Conservation (phyloP, 2,888 invertebrate species). For the Nomada goodeniana region DNA sequence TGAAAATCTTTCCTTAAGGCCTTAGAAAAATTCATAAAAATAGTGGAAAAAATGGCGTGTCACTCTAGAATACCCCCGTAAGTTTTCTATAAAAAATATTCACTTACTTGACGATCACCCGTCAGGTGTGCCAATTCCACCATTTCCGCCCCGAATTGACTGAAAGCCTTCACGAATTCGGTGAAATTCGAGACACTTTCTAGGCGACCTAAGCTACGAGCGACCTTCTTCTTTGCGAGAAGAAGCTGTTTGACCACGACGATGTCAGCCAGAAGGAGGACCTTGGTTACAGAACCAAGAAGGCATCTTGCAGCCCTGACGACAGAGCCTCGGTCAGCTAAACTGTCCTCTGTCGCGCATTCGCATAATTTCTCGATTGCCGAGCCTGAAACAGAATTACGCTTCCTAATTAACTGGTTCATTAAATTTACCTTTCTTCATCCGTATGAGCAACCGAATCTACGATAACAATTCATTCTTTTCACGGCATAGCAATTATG, state of each 20-base stretch:
- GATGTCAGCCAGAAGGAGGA: conserved; percentile 97
- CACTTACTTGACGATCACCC: conserved; percentile 88
- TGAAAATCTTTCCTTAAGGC: too few relatives aligned
- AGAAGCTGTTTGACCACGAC: conserved; percentile 98
- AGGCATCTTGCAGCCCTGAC: conserved; percentile 97
- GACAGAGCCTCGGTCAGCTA: conserved; percentile 89
- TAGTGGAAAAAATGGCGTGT: too few relatives aligned
- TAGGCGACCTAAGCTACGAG: conserved; percentile 92
- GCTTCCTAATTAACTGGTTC: too few relatives aligned
- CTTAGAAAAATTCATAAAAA: too few relatives aligned
- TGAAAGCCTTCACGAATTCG: conserved; percentile 99
- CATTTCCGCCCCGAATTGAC: conserved; percentile 99
- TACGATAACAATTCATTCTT: too few relatives aligned
- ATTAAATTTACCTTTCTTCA: not conserved
- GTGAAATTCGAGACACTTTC: conserved; percentile 96
- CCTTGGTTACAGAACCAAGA: conserved; percentile 97
- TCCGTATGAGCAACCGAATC: too few relatives aligned
- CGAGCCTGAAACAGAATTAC: conserved; percentile 87
- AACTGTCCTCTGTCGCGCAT: conserved; percentile 88
- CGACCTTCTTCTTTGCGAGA: conserved; percentile 97
- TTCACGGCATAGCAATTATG: too few relatives aligned
- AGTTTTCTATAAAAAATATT: not conserved
- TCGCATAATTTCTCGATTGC: conserved; percentile 97
- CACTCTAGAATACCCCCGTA: too few relatives aligned
- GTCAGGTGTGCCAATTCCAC: conserved; percentile 98